Evolutionary conservation across 1,140 invertebrate species (phyloP).

Genomic region (Drosophila chauvacae): DNA sequence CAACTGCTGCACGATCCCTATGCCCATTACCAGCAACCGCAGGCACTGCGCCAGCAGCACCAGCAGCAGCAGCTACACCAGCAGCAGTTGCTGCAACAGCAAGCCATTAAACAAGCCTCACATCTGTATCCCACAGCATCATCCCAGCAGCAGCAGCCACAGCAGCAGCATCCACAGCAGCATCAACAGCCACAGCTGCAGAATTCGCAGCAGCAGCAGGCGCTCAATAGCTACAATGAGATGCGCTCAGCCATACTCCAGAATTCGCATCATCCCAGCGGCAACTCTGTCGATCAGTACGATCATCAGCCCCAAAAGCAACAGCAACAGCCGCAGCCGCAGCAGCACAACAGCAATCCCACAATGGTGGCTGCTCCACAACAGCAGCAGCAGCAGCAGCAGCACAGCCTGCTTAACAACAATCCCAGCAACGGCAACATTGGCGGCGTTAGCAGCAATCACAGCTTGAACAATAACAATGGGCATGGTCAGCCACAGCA

Average conservation of each 20-base stretch:
- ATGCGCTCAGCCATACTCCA: conserved; percentile 80
- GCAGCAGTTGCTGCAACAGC: conserved; percentile 75
- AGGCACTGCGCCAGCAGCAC: conserved; percentile 64
- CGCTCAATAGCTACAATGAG: conserved; percentile 75
- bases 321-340: conserved; percentile 35
- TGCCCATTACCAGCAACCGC: conserved; percentile 65
- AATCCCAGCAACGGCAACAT: conserved; percentile 56
- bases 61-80: conserved; percentile 64
- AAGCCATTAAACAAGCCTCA: conserved; percentile 84
- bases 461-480: conserved; percentile 54
- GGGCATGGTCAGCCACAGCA: conserved; percentile 25
- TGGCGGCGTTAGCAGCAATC: conserved; percentile 21
- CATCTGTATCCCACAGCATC: conserved; percentile 80
- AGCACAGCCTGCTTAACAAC: conserved; percentile 54
- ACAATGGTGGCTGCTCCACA: conserved; percentile 40
- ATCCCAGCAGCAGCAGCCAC: conserved; percentile 65
- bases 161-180: conserved; percentile 77
- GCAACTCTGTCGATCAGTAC: conserved; percentile 61
- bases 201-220: conserved; percentile 63
- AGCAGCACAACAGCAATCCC: conserved; percentile 45
- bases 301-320: conserved; percentile 43
- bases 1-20: conserved; percentile 61
- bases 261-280: conserved; percentile 82
- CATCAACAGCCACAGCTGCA: conserved; percentile 49
- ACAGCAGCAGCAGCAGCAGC: conserved; percentile 26